Evolutionary conservation across 2,888 invertebrate species (phyloP), one percentile per base, ranked within the genome.

Genomic region (Lypha dubia): DNA sequence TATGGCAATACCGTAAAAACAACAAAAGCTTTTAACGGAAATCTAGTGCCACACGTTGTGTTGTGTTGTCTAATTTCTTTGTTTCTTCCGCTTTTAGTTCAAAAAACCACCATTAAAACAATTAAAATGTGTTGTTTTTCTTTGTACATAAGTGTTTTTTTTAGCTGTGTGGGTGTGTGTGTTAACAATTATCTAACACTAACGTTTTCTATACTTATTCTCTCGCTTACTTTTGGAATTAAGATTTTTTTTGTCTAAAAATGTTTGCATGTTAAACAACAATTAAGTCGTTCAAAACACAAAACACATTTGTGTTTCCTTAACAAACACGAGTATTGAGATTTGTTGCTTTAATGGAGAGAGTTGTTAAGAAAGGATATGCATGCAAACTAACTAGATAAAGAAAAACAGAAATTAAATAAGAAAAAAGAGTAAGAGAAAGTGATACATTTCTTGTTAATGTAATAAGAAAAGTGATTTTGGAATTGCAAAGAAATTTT

Each of bases 271-370:
- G 82, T 71, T 58, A 28, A 49, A 56, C 56, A 75, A 56, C 75
- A 56, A 81, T 81, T 81, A 81, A 44, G 63, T 35, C 49, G 53
- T 24, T 38, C 56, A 41, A 74, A 65, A 73, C 9, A 51, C n/a
- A 60, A 71, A 35, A 73, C 76, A 67, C 65, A 76, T 76, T 76
- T 65, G 51, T 82, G 65, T 82, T 71, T 82, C 76, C 76, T 63
- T 41, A 71, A 75, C 63, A 65, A 60, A 41, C 22, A n/a, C n/a
- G n/a, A n/a, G n/a, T n/a, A n/a, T n/a, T n/a, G n/a, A 28, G 20
- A 4, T 9, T 15, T 5, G 13, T 6, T 49, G 32, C 17, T 13
- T 11, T 32, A 3, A 13, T n/a, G n/a, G n/a, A 49, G 32, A 13
- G 20, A 51, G 35, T 51, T 17, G 5, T 49, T 32, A 15, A 35